Percentiles rank a stretch among this genome's conserved stretches.
Conservation (phyloP, 2,797 vertebrate species). For the Micrastur ruficollis region DNA sequence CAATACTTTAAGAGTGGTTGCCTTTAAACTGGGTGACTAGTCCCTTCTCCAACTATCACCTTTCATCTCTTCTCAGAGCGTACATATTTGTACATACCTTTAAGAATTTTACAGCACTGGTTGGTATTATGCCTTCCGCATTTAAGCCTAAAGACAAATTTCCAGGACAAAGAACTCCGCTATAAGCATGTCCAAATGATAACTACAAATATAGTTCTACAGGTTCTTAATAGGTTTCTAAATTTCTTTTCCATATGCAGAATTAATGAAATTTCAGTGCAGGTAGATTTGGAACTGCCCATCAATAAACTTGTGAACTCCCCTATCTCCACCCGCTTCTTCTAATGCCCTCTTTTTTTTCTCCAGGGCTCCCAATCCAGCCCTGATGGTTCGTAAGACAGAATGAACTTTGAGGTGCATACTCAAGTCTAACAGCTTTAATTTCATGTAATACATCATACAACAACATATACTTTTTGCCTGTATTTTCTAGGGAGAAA, state of each 20-base stretch:
- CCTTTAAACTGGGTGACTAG: neutral
- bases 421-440: neutral
- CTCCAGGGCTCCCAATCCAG: neutral
- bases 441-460: neutral
- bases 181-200: neutral
- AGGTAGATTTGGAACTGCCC: neutral
- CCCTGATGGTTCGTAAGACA: neutral
- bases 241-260: neutral
- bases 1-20: neutral
- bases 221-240: neutral
- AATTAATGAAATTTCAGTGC: neutral
- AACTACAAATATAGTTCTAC: neutral
- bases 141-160: neutral
- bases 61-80: neutral
- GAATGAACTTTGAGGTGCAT: neutral
- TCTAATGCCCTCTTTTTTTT: neutral
- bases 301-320: neutral
- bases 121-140: neutral
- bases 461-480: neutral
- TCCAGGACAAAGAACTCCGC: neutral
- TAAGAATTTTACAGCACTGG: neutral
- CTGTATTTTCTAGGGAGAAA: neutral
- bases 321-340: neutral
- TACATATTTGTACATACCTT: neutral
- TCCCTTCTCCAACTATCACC: neutral